phyloP scores from a whole-genome alignment of 2,888 invertebrate species.

The Thyatira batis region DNA sequence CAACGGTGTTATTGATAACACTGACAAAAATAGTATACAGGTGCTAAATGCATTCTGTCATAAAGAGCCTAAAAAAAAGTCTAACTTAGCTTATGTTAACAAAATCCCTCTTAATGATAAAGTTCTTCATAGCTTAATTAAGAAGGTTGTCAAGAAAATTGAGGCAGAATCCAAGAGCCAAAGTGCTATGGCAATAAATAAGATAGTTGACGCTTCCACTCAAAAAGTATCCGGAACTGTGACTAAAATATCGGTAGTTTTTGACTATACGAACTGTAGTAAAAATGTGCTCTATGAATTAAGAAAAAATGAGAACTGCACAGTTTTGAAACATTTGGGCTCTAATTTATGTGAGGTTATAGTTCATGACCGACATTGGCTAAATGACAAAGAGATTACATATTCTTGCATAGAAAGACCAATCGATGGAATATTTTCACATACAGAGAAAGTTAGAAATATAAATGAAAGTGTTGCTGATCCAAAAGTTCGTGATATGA shows the following conservation, averaged over 20 bases:
- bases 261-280: constrained; percentile 56
- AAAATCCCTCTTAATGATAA: constrained; percentile 50
- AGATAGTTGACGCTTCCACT: constrained; percentile 53
- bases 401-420: constrained; percentile 54
- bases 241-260: constrained; percentile 51
- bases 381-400: constrained; percentile 50
- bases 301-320: constrained; percentile 51
- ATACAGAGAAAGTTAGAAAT: constrained; percentile 18
- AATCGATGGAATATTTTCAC: constrained; percentile 45
- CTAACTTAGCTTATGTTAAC: constrained; percentile 28
- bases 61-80: constrained; percentile 44
- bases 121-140: constrained; percentile 42
- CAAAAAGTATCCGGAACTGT: constrained; percentile 48
- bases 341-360: constrained; percentile 58
- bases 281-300: constrained; percentile 40
- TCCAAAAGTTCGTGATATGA: constrained; percentile 49
- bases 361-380: constrained; percentile 47
- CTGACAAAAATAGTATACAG: constrained; percentile 61
- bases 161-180: constrained; percentile 45
- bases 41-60: constrained; percentile 78
- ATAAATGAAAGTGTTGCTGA: constrained; percentile 35
- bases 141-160: constrained; percentile 51
- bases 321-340: constrained; percentile 43
- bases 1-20: constrained; percentile 74
- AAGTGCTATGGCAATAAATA: constrained; percentile 49